Conservation (phyloP, 2,113 vertebrate species). For the Ammodytes marinus region DNA sequence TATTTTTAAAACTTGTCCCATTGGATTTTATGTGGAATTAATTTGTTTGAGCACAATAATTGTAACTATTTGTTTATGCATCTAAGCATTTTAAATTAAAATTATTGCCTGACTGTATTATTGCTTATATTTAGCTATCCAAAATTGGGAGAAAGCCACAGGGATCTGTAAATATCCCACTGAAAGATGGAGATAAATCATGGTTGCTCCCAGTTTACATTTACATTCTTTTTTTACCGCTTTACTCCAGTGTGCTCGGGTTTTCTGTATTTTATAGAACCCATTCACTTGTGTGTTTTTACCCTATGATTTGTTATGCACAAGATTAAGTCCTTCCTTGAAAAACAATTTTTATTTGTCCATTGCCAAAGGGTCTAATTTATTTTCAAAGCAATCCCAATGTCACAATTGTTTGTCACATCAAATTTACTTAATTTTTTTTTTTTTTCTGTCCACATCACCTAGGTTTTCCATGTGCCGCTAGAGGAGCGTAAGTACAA, state of each 20-base stretch:
- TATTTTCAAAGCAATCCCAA: neutral
- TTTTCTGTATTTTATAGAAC: neutral
- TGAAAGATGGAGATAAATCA: no score
- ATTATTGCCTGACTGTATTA: neutral
- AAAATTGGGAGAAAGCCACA: no score
- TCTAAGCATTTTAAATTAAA: neutral
- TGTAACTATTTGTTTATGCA: no score
- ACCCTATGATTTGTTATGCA: neutral
- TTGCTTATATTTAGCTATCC: no score
- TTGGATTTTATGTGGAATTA: neutral
- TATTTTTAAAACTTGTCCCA: neutral
- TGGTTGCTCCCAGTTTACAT: no score
- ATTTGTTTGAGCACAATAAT: neutral
- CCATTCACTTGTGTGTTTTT: neutral
- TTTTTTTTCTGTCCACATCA: neutral
- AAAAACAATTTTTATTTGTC: neutral
- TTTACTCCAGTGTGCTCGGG: no score
- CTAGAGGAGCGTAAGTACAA: conserved; percentile 99
- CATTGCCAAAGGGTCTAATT: neutral
- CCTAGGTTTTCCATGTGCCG: conserved; percentile 97
- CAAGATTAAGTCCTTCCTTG: no score
- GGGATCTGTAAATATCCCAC: no score
- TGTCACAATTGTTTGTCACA: neutral
- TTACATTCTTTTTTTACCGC: no score
- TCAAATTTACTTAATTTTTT: neutral